Evolutionary conservation across 2,113 vertebrate genomes (phyloP).

Genomic region (Crotalus horridus): DNA sequence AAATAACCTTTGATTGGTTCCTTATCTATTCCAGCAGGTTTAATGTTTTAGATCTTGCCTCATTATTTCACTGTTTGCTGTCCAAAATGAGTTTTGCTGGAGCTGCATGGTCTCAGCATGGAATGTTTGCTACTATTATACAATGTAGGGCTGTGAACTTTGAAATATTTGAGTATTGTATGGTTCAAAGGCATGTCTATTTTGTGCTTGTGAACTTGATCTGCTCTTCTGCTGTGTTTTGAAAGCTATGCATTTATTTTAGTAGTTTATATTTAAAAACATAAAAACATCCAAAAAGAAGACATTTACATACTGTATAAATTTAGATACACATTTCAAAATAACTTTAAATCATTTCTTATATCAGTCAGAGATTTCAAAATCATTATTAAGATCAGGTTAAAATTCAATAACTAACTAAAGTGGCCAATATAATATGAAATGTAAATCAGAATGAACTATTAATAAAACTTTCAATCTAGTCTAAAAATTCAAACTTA

Average conservation of each 20-base stretch:
- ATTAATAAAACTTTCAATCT: background rate
- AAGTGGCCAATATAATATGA: background rate
- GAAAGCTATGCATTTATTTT: background rate
- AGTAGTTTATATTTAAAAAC: background rate
- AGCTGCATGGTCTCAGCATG: background rate
- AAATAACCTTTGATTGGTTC: slow-evolving; percentile 6
- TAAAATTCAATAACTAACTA: background rate
- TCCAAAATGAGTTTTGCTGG: background rate
- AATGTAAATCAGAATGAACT: background rate
- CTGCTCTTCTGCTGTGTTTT: background rate
- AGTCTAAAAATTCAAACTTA: background rate
- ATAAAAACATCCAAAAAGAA: background rate
- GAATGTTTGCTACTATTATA: slow-evolving; percentile 6
- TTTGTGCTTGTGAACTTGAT: background rate
- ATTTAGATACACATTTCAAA: background rate
- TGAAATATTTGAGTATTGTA: background rate
- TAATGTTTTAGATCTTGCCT: slow-evolving; percentile 5
- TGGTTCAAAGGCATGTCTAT: background rate
- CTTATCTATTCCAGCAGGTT: background rate
- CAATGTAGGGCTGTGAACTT: background rate
- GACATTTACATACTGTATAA: background rate
- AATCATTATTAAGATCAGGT: background rate
- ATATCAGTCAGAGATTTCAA: background rate
- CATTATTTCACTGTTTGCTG: slow-evolving; percentile 13
- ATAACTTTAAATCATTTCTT: background rate